phyloP scores from a whole-genome alignment of 2,113 vertebrate species.

The Alethe diademata region DNA sequence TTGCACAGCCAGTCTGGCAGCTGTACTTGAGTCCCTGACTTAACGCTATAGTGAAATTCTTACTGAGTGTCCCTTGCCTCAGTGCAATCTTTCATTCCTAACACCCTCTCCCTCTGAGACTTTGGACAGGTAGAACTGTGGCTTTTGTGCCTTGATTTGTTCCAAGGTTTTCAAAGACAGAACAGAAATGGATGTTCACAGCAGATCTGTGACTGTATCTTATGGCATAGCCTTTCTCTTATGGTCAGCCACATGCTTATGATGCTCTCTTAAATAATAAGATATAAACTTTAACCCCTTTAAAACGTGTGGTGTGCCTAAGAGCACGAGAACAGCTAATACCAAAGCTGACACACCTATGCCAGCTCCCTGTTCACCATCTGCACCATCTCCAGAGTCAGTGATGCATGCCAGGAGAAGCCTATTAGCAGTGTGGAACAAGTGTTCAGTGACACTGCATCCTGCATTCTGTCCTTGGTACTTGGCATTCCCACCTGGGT shows the following conservation, averaged over 20 bases:
- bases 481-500: not conserved
- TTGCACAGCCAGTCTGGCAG: not conserved
- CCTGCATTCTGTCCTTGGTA: not conserved
- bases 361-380: not conserved
- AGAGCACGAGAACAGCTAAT: not conserved
- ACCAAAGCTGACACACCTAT: not conserved
- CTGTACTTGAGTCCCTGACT: not conserved
- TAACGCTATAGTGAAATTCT: not conserved
- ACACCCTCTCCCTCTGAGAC: not conserved
- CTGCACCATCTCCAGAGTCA: not conserved
- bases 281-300: not conserved
- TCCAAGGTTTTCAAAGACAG: not conserved
- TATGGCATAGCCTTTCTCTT: not conserved
- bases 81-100: not conserved
- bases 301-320: not conserved
- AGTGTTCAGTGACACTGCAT: not conserved
- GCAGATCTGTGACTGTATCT: not conserved
- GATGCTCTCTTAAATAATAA: not conserved
- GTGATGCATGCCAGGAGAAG: not conserved
- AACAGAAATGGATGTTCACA: not conserved
- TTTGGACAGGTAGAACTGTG: not conserved
- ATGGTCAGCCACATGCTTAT: not conserved
- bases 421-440: not conserved
- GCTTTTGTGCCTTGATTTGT: not conserved
- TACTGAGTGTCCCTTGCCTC: not conserved